A percentile compares a stretch with the other conserved stretches of the same genome.
Evolutionary conservation across 2,113 vertebrate species (phyloP).

Genomic region (Donacobius atricapilla): DNA sequence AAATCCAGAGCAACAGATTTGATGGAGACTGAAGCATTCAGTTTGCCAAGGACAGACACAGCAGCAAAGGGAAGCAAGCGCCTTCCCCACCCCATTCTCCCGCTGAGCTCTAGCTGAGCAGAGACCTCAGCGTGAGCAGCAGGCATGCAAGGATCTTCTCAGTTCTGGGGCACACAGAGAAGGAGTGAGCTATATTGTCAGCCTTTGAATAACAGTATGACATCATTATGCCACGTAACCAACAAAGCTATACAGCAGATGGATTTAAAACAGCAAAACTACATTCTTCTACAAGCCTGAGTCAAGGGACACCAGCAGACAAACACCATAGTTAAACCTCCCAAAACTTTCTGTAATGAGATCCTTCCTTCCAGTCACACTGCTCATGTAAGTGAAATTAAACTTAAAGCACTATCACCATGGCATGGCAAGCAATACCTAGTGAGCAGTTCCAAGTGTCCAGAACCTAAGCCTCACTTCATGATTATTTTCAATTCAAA

Average conservation of each 20-base stretch:
- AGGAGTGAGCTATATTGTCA: neutral
- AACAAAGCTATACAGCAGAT: neutral
- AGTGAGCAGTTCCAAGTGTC: neutral
- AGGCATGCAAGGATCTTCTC: neutral
- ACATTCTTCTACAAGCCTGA: neutral
- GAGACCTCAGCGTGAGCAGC: neutral
- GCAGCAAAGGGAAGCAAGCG: neutral
- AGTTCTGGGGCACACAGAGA: neutral
- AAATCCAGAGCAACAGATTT: neutral
- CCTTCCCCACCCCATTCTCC: neutral
- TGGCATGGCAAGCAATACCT: rapidly evolving
- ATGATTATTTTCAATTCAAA: neutral
- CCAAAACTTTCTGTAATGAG: neutral
- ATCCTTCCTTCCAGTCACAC: neutral
- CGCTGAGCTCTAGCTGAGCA: neutral
- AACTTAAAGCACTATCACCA: neutral
- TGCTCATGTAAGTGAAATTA: neutral
- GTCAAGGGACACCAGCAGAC: neutral
- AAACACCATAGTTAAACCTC: neutral
- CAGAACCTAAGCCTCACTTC: neutral
- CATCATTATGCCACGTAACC: neutral
- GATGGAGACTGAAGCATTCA: neutral
- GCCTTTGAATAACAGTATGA: neutral
- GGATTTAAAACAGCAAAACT: neutral
- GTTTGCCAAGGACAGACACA: neutral